Conservation (phyloP, 2,888 invertebrate genomes). For the Lottia gigantea region DNA sequence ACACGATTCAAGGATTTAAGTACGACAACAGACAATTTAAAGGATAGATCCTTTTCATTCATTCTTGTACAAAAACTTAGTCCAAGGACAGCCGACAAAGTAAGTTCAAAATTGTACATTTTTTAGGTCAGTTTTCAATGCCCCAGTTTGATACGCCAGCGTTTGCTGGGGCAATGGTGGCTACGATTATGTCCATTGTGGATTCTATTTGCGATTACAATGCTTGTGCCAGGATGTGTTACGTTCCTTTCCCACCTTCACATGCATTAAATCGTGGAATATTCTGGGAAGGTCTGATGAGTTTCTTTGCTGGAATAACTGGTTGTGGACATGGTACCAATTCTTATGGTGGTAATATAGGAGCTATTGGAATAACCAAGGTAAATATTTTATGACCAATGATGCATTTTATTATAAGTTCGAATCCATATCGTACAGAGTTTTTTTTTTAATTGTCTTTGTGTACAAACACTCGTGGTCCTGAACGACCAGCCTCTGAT, state of each 20-base stretch:
- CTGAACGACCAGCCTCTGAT: too few species aligned
- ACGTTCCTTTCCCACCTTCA: conserved; percentile 83
- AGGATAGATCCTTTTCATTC: too few species aligned
- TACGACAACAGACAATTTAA: too few species aligned
- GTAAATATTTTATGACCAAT: too few species aligned
- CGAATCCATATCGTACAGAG: too few species aligned
- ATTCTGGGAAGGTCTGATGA: conserved; percentile 83
- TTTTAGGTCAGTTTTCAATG: conserved; percentile 55
- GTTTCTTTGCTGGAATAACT: conserved; percentile 83
- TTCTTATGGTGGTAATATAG: conserved; percentile 90
- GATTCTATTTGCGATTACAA: conserved; percentile 84
- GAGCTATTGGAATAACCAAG: conserved; percentile 88
- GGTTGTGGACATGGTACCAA: conserved; percentile 89
- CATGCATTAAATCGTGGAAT: conserved; percentile 83
- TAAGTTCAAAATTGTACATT: neutral
- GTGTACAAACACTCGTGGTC: too few species aligned
- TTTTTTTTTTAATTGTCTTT: too few species aligned
- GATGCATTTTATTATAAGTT: too few species aligned
- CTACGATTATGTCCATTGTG: conserved; percentile 53
- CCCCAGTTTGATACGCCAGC: conserved; percentile 48
- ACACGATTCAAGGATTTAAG: too few species aligned
- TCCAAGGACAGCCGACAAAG: too few species aligned
- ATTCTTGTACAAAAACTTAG: too few species aligned
- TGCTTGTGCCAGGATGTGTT: conserved; percentile 78
- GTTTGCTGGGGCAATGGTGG: conserved; percentile 53